Evolutionary conservation across 2,113 vertebrate genomes (phyloP).

Genomic region (Hemicordylus capensis): DNA sequence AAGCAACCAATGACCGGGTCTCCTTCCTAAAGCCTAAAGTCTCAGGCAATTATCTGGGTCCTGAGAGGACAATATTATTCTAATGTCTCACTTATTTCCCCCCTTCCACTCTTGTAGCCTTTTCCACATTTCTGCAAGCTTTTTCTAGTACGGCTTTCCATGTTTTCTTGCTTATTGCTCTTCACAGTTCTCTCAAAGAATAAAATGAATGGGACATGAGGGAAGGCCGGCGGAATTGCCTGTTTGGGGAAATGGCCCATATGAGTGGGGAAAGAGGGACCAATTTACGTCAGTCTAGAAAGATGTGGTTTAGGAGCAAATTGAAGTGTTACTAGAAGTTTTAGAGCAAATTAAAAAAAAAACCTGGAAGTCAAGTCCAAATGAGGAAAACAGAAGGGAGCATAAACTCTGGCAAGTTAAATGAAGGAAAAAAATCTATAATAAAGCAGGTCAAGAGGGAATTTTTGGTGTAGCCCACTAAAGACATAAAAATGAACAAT

Average conservation of each 20-base stretch:
- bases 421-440: not conserved
- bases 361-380: conserved; percentile 9
- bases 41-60: not conserved
- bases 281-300: conserved; percentile 2
- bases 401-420: conserved; percentile 16
- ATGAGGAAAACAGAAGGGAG: conserved; percentile 21
- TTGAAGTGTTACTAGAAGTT: conserved; percentile 23
- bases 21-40: not conserved
- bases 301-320: conserved; percentile 10
- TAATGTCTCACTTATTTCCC: not conserved
- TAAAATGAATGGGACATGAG: not conserved
- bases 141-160: not conserved
- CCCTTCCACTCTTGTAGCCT: not conserved
- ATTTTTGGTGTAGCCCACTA: conserved; percentile 10
- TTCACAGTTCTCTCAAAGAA: not conserved
- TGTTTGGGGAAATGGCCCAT: not conserved
- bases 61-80: not conserved
- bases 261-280: not conserved
- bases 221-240: not conserved
- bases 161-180: not conserved
- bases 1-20: not conserved
- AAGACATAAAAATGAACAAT: conserved; percentile 1
- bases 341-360: conserved; percentile 12
- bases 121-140: not conserved
- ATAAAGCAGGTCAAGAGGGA: conserved; percentile 2